Conservation (phyloP, 2,888 invertebrate species). For the Agrochola lota region DNA sequence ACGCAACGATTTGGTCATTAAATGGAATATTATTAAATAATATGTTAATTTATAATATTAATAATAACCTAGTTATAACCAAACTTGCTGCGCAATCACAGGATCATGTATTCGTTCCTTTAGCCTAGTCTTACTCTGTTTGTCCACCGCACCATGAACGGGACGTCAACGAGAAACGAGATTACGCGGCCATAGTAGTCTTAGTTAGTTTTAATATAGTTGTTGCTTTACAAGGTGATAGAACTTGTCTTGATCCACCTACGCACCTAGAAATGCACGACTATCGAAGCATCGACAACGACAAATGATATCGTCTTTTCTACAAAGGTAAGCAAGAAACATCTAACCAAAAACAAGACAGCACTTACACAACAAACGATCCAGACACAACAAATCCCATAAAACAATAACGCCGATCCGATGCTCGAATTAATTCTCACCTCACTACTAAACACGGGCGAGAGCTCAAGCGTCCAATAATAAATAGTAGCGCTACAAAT, state of each 20-base stretch:
- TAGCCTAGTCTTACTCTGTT: too few species aligned
- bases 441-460: conserved; percentile 29
- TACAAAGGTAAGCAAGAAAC: not conserved
- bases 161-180: too few species aligned
- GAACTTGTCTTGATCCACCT: not conserved
- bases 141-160: too few species aligned
- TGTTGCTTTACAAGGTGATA: not conserved
- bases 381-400: conserved; percentile 30
- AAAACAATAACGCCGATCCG: conserved; percentile 23
- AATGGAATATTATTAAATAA: not conserved
- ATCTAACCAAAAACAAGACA: conserved; percentile 9
- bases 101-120: not conserved
- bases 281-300: not conserved
- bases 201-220: not conserved
- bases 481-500: conserved; percentile 59
- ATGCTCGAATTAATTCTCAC: conserved; percentile 38
- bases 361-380: not conserved
- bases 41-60: not conserved
- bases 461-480: conserved; percentile 52
- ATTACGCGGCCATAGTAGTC: too few species aligned
- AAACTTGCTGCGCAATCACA: not conserved
- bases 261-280: not conserved
- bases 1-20: not conserved
- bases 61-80: not conserved
- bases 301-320: not conserved